These are phyloP conservation scores for Tinea pellionella DNA, from an alignment of 2,888 invertebrate genomes.

Conservation along the genomic window DNA sequence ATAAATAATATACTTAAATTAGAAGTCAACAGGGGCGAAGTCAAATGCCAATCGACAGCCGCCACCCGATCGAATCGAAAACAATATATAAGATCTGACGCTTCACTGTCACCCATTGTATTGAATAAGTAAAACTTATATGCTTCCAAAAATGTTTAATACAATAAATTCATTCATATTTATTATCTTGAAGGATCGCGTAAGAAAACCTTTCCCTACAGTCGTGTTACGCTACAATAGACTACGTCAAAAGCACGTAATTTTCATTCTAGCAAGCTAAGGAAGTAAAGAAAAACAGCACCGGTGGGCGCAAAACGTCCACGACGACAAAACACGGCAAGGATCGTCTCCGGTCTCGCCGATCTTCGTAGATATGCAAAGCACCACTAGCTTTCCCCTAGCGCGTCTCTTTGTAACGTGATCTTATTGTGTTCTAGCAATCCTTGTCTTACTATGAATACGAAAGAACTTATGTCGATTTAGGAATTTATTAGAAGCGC, in stretches of 20 bases:
- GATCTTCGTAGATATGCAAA: conserved; percentile 56
- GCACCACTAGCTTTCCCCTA: conserved; percentile 28
- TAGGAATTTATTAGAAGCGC: conserved; percentile 59
- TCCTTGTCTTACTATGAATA: conserved; percentile 40
- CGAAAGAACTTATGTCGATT: conserved; percentile 61
- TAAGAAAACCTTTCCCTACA: background rate
- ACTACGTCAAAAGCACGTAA: conserved; percentile 11
- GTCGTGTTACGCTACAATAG: conserved; percentile 12
- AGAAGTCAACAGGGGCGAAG: no score
- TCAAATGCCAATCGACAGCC: no score
- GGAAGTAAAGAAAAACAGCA: conserved; percentile 30
- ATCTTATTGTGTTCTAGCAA: conserved; percentile 61
- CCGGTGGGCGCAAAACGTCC: conserved; percentile 35
- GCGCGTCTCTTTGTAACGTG: conserved; percentile 50
- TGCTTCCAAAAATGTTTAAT: no score
- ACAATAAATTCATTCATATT: background rate
- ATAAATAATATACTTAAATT: no score
- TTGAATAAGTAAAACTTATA: no score
- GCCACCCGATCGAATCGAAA: no score
- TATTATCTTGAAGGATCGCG: background rate
- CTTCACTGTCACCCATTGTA: no score
- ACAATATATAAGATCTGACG: no score
- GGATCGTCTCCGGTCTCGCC: conserved; percentile 17
- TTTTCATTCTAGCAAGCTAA: conserved; percentile 1
- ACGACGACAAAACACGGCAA: conserved; percentile 28